Base-by-base conservation (phyloP, 1,140 invertebrate genomes). In the Drosophila sproati region DNA sequence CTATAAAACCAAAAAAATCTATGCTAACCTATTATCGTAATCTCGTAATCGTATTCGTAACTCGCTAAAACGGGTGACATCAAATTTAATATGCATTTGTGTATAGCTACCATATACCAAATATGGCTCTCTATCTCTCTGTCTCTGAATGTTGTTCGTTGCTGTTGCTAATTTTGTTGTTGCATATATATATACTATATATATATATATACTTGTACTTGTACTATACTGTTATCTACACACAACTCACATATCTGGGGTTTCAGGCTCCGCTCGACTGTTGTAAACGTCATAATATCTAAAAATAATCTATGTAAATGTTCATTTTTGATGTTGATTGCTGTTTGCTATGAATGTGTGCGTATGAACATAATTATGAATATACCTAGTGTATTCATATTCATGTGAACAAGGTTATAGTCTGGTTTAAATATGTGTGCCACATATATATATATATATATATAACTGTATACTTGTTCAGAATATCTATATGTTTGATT, bases 271-370 rank as follows among this genome's bases (percentile, higher is more conserved):
- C 7, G 41, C 12, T 32, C 20, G 20, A 10, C 20, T 62, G 47
- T 51, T 35, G 32, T 43, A 41, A 41, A 57, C 4, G 45, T 64
- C n/a, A 10, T 34, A n/a, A 62, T 45, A 47, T 20, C 32, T 47
- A 63, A 64, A 63, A 67, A 43, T 78, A 75, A 82, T 78, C 67
- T 78, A 87, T 87, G 70, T 85, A 85, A 74, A 85, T 79, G 75
- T 87, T 85, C 50, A 35, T 81, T 79, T 69, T 78, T 68, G 66
- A 73, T 79, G 73, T 75, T 71, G 41, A 59, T 75, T 81, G 52
- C 64, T 80, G 28, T 56, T 43, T 56, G 60, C 59, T 31, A 56
- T 73, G 54, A 51, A 45, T 48, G 41, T 47, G 41, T 7, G 55
- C 28, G 56, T 39, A 52, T 48, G 54, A 39, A 34, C 39, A 29